Conservation (phyloP, 2,888 invertebrate species). For the Noctua janthina region DNA sequence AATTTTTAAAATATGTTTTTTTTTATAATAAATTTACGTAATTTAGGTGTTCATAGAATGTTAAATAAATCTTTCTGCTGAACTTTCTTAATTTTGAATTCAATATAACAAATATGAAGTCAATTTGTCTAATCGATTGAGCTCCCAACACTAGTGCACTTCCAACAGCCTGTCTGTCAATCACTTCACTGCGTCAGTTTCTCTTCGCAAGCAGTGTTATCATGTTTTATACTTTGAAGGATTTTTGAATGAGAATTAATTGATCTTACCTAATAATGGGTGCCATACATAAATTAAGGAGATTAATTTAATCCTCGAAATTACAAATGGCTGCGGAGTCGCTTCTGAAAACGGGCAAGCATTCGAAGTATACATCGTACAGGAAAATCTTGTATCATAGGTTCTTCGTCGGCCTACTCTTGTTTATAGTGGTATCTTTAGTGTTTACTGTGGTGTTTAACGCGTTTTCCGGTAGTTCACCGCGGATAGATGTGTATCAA, state of each 20-base stretch:
- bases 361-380: slow-evolving; percentile 87
- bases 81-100: background rate
- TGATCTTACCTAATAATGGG: slow-evolving; percentile 85
- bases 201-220: slow-evolving; percentile 75
- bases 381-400: slow-evolving; percentile 89
- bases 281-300: slow-evolving; percentile 85
- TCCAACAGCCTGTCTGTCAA: slow-evolving; percentile 56
- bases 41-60: background rate
- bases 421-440: slow-evolving; percentile 90
- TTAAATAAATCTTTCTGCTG: background rate
- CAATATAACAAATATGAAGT: background rate
- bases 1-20: too few species aligned
- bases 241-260: slow-evolving; percentile 86
- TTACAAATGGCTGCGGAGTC: slow-evolving; percentile 89
- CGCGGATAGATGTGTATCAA: slow-evolving; percentile 86
- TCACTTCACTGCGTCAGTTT: slow-evolving; percentile 76
- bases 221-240: slow-evolving; percentile 81
- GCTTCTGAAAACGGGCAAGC: slow-evolving; percentile 86
- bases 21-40: too few species aligned
- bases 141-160: slow-evolving; percentile 35
- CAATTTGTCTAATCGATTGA: slow-evolving; percentile 6
- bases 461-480: slow-evolving; percentile 85
- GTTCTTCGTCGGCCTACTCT: slow-evolving; percentile 91
- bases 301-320: slow-evolving; percentile 82
- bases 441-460: slow-evolving; percentile 89